Base-by-base conservation (phyloP, 2,888 invertebrate species). In the Xestia ashworthii region DNA sequence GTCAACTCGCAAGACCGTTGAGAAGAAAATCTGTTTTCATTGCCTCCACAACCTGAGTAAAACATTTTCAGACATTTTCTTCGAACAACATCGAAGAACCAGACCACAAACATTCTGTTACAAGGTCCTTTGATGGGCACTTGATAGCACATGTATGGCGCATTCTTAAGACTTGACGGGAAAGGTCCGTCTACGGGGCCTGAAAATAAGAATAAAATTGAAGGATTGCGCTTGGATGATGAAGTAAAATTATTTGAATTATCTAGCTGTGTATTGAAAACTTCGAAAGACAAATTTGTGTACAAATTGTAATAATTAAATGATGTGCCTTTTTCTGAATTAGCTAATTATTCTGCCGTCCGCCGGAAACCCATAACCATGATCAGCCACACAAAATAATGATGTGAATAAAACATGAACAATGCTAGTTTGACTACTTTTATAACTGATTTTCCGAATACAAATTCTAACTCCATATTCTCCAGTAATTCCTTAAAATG, bases 21-120 rank as follows among this genome's bases (percentile, higher is more conserved):
- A 58, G 83, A 91, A 0, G 73, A 46, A 76, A 96, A 96, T 84
- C 93, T 91, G 82, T 96, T 96, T 77, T 95, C 95, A 74, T 96
- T 96, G 25, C 96, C 96, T 0, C 96, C 96, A 78, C 96, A 96
- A 0, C 96, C 96, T 0, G 96, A 96, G 82, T 96, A 96, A 78
- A 95, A 91, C 95, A 96, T 95, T 8, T 93, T 93, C 93, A 93
- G 92, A 81, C 96, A 96, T 76, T 91, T 86, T 50, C 96, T 91
- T 78, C 94, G 90, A 12, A 96, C 91, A 1, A 96, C 68, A 80
- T 96, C 96, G 87, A 88, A 96, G 91, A 95, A 96, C 93, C 95
- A 96, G 2, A 92, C 91, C 76, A 92, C 78, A 80, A 89, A 89
- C 89, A 93, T 90, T 1, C 88, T 83, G 25, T 85, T 83, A 83